phyloP scores from a whole-genome alignment of 2,113 vertebrate genomes.

The Procavia capensis region DNA sequence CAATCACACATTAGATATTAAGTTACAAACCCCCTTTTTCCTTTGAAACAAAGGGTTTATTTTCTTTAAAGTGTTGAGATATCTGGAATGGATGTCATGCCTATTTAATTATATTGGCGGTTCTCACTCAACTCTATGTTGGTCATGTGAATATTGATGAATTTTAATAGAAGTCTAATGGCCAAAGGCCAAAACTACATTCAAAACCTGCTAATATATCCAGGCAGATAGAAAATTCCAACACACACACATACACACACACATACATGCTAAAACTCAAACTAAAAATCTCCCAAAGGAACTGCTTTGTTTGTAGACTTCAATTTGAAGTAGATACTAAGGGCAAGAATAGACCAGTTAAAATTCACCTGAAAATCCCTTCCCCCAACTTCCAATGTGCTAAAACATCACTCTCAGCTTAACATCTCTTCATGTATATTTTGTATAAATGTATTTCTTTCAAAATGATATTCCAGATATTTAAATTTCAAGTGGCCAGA shows the following conservation, averaged over 20 bases:
- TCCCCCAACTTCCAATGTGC: slow-evolving; percentile 84
- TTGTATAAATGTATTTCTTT: slow-evolving; percentile 59
- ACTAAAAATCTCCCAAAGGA: slow-evolving; percentile 88
- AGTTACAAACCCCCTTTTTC: slow-evolving; percentile 67
- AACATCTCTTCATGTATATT: slow-evolving; percentile 63
- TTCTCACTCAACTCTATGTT: slow-evolving; percentile 74
- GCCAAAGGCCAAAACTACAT: slow-evolving; percentile 86
- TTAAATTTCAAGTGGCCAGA: slow-evolving; percentile 68
- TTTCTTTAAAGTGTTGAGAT: slow-evolving; percentile 69
- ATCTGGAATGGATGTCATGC: slow-evolving; percentile 71
- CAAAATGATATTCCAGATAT: slow-evolving; percentile 68
- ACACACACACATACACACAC: neutral
- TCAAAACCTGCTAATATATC: slow-evolving; percentile 87
- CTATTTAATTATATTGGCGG: slow-evolving; percentile 40
- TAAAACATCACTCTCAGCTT: slow-evolving; percentile 75
- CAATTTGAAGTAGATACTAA: slow-evolving; percentile 92
- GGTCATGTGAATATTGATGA: slow-evolving; percentile 79
- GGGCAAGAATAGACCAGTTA: slow-evolving; percentile 86
- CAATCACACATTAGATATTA: slow-evolving; percentile 62
- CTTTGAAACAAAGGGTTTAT: slow-evolving; percentile 67
- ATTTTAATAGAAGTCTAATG: slow-evolving; percentile 84
- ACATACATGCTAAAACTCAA: slow-evolving; percentile 69
- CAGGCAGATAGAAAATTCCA: slow-evolving; percentile 84
- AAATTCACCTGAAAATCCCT: slow-evolving; percentile 84
- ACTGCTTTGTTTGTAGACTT: slow-evolving; percentile 89